Conservation (phyloP, 2,888 invertebrate genomes). For the Hofmannophila pseudospretella region DNA sequence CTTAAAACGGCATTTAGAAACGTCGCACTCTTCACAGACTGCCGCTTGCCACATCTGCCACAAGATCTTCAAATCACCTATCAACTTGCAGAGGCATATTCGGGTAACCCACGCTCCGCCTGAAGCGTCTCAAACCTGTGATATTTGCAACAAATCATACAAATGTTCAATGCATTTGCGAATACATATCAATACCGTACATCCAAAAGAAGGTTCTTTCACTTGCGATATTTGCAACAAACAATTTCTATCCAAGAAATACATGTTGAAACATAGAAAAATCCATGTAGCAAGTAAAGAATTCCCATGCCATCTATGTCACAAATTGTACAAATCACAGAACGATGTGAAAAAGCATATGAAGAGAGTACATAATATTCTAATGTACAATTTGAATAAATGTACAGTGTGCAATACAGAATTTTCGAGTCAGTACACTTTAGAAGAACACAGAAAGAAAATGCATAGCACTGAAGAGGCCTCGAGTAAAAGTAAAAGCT, state of each 20-base stretch:
- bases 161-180: slow-evolving; percentile 35
- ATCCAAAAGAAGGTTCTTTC: slow-evolving; percentile 25
- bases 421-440: neutral
- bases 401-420: neutral
- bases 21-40: slow-evolving; percentile 26
- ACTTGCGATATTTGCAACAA: slow-evolving; percentile 33
- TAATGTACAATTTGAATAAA: slow-evolving; percentile 1
- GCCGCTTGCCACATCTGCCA: slow-evolving; percentile 29
- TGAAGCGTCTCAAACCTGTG: slow-evolving; percentile 27
- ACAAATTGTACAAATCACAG: slow-evolving; percentile 26
- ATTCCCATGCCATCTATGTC: slow-evolving; percentile 27
- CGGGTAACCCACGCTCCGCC: slow-evolving; percentile 38
- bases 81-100: slow-evolving; percentile 32
- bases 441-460: neutral
- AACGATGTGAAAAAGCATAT: slow-evolving; percentile 32
- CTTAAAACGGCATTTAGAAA: slow-evolving; percentile 29
- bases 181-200: slow-evolving; percentile 32
- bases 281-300: slow-evolving; percentile 22
- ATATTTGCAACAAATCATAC: slow-evolving; percentile 32
- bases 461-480: no score
- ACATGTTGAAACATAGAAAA: slow-evolving; percentile 33
- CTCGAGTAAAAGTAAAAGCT: neutral
- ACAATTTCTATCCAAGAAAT: slow-evolving; percentile 28
- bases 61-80: slow-evolving; percentile 30
- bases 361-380: slow-evolving; percentile 27